Evolutionary conservation across 1,140 invertebrate genomes (phyloP).

Genomic region (Sarcophaga peregrina): DNA sequence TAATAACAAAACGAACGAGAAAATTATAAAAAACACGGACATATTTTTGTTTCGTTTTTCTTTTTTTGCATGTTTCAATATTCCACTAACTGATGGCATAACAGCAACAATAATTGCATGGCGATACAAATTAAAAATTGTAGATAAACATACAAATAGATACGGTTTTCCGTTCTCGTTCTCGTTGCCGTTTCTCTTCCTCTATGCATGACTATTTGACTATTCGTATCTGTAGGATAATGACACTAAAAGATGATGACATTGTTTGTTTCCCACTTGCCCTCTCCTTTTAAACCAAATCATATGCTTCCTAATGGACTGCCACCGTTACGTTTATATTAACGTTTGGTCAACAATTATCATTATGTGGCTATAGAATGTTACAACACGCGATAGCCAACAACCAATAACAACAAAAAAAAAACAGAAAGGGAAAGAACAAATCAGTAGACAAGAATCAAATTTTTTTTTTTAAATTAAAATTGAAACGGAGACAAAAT

Average conservation of each 20-base stretch:
- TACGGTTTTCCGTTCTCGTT: not conserved
- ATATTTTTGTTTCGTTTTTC: too few species aligned
- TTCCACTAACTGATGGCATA: not conserved
- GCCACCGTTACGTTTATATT: not conserved
- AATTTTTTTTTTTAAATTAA: too few species aligned
- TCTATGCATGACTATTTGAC: not conserved
- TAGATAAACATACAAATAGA: not conserved
- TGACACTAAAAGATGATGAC: slow-evolving; percentile 35
- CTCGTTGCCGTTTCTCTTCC: too few species aligned
- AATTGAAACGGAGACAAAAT: not conserved
- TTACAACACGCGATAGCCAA: not conserved
- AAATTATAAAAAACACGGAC: not conserved
- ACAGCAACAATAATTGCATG: slow-evolving; percentile 2
- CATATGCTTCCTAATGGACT: not conserved
- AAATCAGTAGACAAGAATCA: too few species aligned
- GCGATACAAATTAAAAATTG: not conserved
- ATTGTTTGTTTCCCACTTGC: not conserved
- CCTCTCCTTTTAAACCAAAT: not conserved
- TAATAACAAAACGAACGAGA: not conserved
- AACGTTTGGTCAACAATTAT: not conserved
- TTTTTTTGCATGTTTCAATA: not conserved
- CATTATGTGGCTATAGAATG: not conserved
- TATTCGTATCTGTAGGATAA: not conserved
- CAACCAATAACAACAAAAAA: too few species aligned
- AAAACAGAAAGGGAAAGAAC: not conserved